Evolutionary conservation across 2,113 vertebrate genomes (phyloP).

Genomic region (Lepus timidus): DNA sequence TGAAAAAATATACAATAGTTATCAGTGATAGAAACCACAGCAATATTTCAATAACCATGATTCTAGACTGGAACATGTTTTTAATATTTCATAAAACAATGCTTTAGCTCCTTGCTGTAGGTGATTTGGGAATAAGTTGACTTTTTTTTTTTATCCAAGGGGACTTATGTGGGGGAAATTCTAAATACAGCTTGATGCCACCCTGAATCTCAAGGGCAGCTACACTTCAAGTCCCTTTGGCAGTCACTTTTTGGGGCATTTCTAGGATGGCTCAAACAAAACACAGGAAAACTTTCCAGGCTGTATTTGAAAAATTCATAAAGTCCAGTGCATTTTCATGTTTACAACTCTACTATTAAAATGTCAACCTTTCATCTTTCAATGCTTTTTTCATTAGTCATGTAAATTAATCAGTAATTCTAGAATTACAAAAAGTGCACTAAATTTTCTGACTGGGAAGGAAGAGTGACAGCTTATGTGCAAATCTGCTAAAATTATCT

Average conservation of each 20-base stretch:
- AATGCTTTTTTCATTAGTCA: not conserved
- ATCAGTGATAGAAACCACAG: not conserved
- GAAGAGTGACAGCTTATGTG: not conserved
- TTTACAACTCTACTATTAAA: not conserved
- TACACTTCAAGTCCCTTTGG: not conserved
- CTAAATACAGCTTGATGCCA: not conserved
- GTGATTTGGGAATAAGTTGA: not conserved
- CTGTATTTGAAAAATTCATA: not conserved
- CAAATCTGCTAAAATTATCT: slow-evolving; percentile 52
- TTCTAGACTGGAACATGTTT: not conserved
- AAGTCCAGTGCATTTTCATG: not conserved
- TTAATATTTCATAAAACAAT: not conserved
- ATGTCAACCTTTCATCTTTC: not conserved
- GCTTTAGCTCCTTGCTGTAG: not conserved
- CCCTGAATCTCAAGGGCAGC: too few species aligned
- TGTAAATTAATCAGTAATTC: not conserved
- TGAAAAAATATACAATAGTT: slow-evolving; percentile 35
- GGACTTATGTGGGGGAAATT: not conserved
- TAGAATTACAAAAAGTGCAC: not conserved
- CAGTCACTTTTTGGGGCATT: not conserved
- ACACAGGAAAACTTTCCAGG: not conserved
- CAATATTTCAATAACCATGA: not conserved
- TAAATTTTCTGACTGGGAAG: slow-evolving; percentile 25
- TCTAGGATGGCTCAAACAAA: not conserved
- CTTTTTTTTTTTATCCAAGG: not conserved